Evolutionary conservation across 2,113 vertebrate species (phyloP).

Genomic region (Phycodurus eques): DNA sequence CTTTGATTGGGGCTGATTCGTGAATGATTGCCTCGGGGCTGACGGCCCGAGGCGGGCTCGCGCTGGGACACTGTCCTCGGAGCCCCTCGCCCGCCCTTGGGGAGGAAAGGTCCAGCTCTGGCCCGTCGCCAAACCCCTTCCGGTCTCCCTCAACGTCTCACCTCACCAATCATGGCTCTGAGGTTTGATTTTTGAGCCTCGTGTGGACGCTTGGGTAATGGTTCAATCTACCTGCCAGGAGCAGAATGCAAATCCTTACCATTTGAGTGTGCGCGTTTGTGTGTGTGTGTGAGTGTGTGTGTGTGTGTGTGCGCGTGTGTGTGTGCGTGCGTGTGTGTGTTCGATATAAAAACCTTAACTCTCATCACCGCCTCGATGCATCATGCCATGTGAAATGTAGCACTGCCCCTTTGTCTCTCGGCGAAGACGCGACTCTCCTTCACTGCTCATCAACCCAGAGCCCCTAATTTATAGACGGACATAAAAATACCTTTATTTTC

Average conservation of each 20-base stretch:
- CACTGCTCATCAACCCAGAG: slow-evolving; percentile 73
- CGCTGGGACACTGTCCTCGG: slow-evolving; percentile 59
- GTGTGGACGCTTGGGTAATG: slow-evolving; percentile 70
- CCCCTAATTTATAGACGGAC: slow-evolving; percentile 72
- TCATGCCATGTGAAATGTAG: slow-evolving; percentile 9
- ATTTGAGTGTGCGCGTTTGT: slow-evolving; percentile 24
- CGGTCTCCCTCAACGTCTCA: slow-evolving; percentile 44
- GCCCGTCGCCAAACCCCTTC: slow-evolving; percentile 48
- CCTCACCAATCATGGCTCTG: slow-evolving; percentile 32
- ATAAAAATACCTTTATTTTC: slow-evolving; percentile 67
- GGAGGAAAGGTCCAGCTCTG: slow-evolving; percentile 52
- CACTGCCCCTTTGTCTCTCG: slow-evolving; percentile 25
- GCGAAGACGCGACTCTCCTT: slow-evolving; percentile 67
- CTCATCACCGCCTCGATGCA: neutral
- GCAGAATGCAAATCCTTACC: slow-evolving; percentile 73
- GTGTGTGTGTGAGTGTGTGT: slow-evolving; percentile 10
- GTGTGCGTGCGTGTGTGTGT: slow-evolving; percentile 22
- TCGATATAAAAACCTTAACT: neutral
- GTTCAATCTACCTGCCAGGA: slow-evolving; percentile 78
- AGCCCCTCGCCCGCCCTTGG: slow-evolving; percentile 47
- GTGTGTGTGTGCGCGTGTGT: slow-evolving; percentile 9
- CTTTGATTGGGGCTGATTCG: slow-evolving; percentile 77
- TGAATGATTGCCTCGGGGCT: slow-evolving; percentile 73
- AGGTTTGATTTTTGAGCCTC: slow-evolving; percentile 56
- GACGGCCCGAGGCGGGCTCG: slow-evolving; percentile 68